Percentiles rank a stretch among this genome's conserved stretches.
Evolutionary conservation across 2,888 invertebrate genomes (phyloP).

Genomic region (Ectobius pallidus): DNA sequence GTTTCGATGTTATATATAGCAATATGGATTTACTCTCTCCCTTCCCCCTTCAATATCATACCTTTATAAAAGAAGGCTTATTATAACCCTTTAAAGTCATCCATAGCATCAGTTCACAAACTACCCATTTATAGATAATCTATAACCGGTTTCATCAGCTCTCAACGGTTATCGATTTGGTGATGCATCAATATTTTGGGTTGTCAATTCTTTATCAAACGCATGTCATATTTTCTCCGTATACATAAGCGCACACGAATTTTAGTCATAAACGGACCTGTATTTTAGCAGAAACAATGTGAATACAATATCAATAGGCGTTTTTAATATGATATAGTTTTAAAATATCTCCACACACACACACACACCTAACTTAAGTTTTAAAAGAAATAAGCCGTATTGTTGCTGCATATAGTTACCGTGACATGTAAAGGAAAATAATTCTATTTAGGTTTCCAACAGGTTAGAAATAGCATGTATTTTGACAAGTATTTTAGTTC

Average conservation of each 20-base stretch:
- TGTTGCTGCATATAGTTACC: too few relatives aligned
- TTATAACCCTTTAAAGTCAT: slow-evolving; percentile 12
- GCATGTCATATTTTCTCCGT: not conserved
- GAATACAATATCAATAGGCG: too few relatives aligned
- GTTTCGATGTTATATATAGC: not conserved
- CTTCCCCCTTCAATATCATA: not conserved
- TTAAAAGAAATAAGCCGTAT: too few relatives aligned
- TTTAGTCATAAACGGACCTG: too few relatives aligned
- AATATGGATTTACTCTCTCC: not conserved
- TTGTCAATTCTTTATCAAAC: not conserved
- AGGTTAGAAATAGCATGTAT: too few relatives aligned
- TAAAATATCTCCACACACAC: too few relatives aligned
- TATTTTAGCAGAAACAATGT: too few relatives aligned
- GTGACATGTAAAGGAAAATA: too few relatives aligned
- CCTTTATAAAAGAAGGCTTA: slow-evolving; percentile 2
- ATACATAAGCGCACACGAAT: not conserved
- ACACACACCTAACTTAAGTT: too few relatives aligned
- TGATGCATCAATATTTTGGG: not conserved
- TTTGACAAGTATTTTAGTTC: too few relatives aligned
- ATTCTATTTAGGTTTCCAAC: too few relatives aligned
- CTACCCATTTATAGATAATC: slow-evolving; percentile 14
- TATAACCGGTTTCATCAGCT: not conserved
- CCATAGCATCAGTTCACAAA: not conserved
- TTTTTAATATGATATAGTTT: too few relatives aligned
- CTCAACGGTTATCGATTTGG: not conserved